These are phyloP conservation scores for Pygmarrhopalites habei DNA, from an alignment of 1,140 invertebrate species.

Conservation along the genomic window DNA sequence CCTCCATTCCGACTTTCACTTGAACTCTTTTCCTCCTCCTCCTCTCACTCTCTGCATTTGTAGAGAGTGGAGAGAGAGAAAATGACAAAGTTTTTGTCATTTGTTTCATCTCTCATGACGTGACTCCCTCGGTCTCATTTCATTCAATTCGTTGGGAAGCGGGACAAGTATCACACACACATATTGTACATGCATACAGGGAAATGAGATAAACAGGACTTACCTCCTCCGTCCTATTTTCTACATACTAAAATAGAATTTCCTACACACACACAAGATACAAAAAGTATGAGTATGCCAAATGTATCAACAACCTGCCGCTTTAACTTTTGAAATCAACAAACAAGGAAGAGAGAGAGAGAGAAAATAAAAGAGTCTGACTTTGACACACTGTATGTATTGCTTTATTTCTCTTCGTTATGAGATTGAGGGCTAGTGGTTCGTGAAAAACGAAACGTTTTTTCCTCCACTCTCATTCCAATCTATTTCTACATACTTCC, in stretches of 20 bases:
- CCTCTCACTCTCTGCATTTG: not conserved
- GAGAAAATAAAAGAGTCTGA: constrained; percentile 17
- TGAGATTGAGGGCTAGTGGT: constrained; percentile 38
- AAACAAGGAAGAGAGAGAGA: not conserved
- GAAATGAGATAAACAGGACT: too few relatives aligned
- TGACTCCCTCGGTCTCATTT: constrained; percentile 9
- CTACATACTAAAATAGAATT: too few relatives aligned
- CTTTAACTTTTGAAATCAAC: constrained; percentile 8
- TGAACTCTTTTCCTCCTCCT: not conserved
- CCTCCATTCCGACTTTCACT: not conserved
- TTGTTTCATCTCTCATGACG: constrained; percentile 21
- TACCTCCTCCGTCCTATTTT: too few relatives aligned
- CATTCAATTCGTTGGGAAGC: constrained; percentile 17
- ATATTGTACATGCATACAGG: too few relatives aligned
- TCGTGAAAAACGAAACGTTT: constrained; percentile 36
- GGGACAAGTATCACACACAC: too few relatives aligned
- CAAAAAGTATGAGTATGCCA: too few relatives aligned
- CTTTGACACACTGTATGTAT: constrained; percentile 33
- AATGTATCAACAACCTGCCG: too few relatives aligned
- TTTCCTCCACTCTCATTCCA: constrained; percentile 19
- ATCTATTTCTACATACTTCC: constrained; percentile 1
- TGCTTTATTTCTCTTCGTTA: constrained; percentile 37
- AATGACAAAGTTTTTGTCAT: constrained; percentile 29
- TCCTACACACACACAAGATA: too few relatives aligned
- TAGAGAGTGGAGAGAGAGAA: not conserved